Percentiles rank a stretch among this genome's conserved stretches.
Conservation (phyloP, 2,797 vertebrate genomes). For the Menidia menidia region DNA sequence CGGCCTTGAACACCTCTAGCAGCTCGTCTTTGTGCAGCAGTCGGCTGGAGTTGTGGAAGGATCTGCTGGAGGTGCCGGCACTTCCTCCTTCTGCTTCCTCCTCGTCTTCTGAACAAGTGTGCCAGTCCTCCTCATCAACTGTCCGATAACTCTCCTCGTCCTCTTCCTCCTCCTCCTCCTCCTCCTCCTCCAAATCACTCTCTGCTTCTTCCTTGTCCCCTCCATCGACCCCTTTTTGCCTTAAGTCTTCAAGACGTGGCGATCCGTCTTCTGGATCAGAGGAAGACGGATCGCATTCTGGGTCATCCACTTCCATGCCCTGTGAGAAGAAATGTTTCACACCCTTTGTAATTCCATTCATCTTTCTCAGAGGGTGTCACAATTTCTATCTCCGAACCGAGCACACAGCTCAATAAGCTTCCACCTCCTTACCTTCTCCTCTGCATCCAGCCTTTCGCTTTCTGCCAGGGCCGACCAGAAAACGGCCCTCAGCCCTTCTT, state of each 20-base stretch:
- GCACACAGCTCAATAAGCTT: not conserved
- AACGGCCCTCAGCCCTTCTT: slow-evolving; percentile 87
- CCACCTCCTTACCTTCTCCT: slow-evolving; percentile 82
- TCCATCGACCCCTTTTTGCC: slow-evolving; percentile 17
- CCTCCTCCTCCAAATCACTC: slow-evolving; percentile 65
- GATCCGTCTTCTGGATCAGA: slow-evolving; percentile 64
- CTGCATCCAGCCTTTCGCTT: slow-evolving; percentile 77
- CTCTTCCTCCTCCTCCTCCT: slow-evolving; percentile 66
- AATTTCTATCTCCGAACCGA: not conserved
- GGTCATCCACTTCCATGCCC: slow-evolving; percentile 74
- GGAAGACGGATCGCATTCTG: slow-evolving; percentile 47
- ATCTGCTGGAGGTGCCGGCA: slow-evolving; percentile 25
- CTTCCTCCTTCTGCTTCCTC: slow-evolving; percentile 46
- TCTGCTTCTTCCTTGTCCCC: slow-evolving; percentile 61
- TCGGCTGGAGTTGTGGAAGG: slow-evolving; percentile 86
- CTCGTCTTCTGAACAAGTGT: slow-evolving; percentile 82
- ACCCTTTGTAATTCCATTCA: not conserved
- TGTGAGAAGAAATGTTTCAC: slow-evolving; percentile 50
- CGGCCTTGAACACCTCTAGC: slow-evolving; percentile 85
- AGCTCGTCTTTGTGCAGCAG: slow-evolving; percentile 90
- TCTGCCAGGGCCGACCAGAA: slow-evolving; percentile 97
- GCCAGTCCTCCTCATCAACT: slow-evolving; percentile 77
- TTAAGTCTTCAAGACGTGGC: slow-evolving; percentile 29
- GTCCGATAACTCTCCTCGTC: slow-evolving; percentile 75
- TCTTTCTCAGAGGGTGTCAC: not conserved